A percentile compares a stretch with the other conserved stretches of the same genome.
Evolutionary conservation across 2,113 vertebrate species (phyloP).

Genomic region (Orthonyx spaldingii): DNA sequence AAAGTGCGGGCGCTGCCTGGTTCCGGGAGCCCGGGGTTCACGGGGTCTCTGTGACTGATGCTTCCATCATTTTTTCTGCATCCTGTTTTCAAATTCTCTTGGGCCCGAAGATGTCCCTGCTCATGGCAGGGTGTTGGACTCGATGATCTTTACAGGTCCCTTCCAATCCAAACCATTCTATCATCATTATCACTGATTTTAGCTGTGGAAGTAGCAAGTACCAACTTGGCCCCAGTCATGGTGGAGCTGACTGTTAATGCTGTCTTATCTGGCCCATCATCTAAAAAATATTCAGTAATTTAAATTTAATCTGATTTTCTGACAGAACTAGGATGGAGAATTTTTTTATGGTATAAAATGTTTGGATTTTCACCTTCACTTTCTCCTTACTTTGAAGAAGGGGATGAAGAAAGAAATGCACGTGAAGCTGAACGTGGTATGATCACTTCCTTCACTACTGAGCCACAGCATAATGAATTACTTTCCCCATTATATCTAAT

Average conservation of each 20-base stretch:
- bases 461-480: not conserved
- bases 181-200: not conserved
- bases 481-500: not conserved
- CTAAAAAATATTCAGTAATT: not conserved
- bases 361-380: not conserved
- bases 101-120: not conserved
- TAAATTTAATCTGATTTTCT: not conserved
- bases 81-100: not conserved
- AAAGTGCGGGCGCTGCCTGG: not conserved
- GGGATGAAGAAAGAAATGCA: not conserved
- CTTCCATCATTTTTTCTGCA: not conserved
- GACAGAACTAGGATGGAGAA: not conserved
- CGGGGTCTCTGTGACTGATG: not conserved
- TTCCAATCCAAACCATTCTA: not conserved
- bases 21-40: fast-evolving
- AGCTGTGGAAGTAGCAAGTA: not conserved
- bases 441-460: not conserved
- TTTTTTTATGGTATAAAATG: not conserved
- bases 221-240: not conserved
- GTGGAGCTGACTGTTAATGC: not conserved
- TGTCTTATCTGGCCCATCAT: not conserved
- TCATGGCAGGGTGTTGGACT: not conserved
- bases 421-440: not conserved
- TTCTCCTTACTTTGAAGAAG: not conserved
- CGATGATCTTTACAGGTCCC: not conserved